Conservation (phyloP, 2,113 vertebrate species). For the Alligator sinensis region DNA sequence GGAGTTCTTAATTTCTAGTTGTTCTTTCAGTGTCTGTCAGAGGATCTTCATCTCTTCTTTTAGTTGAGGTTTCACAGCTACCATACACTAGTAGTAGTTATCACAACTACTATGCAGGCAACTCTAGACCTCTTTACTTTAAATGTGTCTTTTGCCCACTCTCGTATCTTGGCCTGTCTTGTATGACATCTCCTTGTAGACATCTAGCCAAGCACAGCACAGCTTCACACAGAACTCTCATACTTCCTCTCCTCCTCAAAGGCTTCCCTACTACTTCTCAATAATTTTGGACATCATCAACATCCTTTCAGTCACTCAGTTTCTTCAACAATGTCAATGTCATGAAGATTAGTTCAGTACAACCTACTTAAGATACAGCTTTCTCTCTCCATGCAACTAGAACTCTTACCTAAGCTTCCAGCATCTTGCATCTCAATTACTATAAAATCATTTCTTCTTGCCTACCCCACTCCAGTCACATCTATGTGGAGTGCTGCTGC, state of each 20-base stretch:
- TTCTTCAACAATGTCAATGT: not conserved
- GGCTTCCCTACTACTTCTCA: not conserved
- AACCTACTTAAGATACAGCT: not conserved
- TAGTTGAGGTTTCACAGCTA: not conserved
- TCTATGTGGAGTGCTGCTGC: not conserved
- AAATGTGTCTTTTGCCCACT: not conserved
- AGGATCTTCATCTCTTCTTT: accelerated
- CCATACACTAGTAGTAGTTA: too few species aligned
- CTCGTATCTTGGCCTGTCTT: not conserved
- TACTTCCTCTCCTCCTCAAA: not conserved
- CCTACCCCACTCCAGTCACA: not conserved
- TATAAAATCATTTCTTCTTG: not conserved
- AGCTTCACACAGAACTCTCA: not conserved
- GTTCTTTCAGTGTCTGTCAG: not conserved
- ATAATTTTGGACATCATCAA: not conserved
- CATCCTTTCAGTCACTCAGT: not conserved
- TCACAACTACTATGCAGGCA: too few species aligned
- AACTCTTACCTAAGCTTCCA: not conserved
- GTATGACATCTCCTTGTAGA: not conserved
- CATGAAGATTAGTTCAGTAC: not conserved
- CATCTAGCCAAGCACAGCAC: not conserved
- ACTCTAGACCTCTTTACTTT: not conserved
- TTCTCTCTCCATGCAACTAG: not conserved
- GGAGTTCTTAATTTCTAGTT: too few species aligned
- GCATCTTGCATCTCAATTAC: not conserved